A percentile compares a stretch with the other conserved stretches of the same genome.
These are phyloP conservation scores for Acanthiza pusilla DNA, from an alignment of 2,797 vertebrate genomes.

Conservation along the genomic window DNA sequence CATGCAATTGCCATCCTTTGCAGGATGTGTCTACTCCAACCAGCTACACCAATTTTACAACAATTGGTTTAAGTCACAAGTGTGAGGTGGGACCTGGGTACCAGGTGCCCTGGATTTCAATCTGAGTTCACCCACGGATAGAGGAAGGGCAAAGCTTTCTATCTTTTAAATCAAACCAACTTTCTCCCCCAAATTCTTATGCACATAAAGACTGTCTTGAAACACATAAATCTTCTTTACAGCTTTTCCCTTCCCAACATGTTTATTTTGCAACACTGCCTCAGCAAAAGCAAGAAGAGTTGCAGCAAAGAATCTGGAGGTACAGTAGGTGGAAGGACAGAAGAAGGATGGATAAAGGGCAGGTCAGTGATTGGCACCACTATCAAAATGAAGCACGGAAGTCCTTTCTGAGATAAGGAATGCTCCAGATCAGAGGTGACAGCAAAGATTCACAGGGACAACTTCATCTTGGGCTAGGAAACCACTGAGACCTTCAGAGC, in stretches of 20 bases:
- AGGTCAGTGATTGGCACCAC: rapidly evolving
- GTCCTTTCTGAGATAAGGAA: background rate
- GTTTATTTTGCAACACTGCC: background rate
- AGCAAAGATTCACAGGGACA: background rate
- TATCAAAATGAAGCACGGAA: background rate
- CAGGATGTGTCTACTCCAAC: background rate
- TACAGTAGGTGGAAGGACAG: background rate
- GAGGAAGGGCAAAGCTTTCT: background rate
- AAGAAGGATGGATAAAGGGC: background rate
- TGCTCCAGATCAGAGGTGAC: background rate
- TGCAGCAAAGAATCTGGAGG: background rate
- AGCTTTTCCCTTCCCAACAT: background rate
- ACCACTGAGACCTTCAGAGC: background rate
- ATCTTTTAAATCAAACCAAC: background rate
- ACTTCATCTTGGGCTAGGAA: background rate
- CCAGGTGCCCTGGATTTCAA: background rate
- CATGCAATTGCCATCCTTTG: background rate
- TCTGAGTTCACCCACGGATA: background rate
- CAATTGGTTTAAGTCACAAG: background rate
- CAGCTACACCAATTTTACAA: background rate
- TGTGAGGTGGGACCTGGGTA: background rate
- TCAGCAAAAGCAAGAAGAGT: background rate
- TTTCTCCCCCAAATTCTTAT: rapidly evolving
- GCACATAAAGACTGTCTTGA: background rate
- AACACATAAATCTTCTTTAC: background rate